These are phyloP conservation scores for Calephelis virginiensis DNA, from an alignment of 1,140 invertebrate genomes.

Conservation along the genomic window DNA sequence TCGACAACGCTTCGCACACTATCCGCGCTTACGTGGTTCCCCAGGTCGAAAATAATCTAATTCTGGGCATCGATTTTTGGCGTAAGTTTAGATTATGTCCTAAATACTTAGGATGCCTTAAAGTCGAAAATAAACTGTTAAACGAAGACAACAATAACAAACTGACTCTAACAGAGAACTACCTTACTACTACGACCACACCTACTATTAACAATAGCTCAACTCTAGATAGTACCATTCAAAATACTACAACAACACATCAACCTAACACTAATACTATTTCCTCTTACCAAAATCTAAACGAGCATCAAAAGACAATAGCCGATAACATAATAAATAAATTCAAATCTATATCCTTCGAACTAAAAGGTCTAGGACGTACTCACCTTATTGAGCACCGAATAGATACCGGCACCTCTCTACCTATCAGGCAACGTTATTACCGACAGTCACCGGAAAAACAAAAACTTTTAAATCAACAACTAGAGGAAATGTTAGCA, in stretches of 20 bases:
- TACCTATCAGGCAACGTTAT: slow-evolving; percentile 34
- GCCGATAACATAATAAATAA: too few relatives aligned
- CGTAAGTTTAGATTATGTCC: slow-evolving; percentile 22
- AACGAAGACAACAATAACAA: slow-evolving; percentile 20
- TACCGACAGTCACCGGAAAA: slow-evolving; percentile 34
- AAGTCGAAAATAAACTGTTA: slow-evolving; percentile 8
- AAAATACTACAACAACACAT: too few relatives aligned
- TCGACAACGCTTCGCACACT: slow-evolving; percentile 20
- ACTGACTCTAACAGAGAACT: too few relatives aligned
- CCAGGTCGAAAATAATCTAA: background rate
- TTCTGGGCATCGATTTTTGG: slow-evolving; percentile 25
- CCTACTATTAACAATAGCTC: too few relatives aligned
- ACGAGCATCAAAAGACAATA: too few relatives aligned
- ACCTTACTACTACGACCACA: too few relatives aligned
- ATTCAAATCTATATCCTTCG: background rate
- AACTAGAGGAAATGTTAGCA: slow-evolving; percentile 32
- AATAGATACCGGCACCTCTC: slow-evolving; percentile 28
- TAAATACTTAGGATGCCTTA: background rate
- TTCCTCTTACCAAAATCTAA: too few relatives aligned
- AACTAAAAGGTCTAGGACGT: slow-evolving; percentile 31
- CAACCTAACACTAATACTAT: too few relatives aligned
- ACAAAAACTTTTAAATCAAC: slow-evolving; percentile 26
- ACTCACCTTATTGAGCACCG: slow-evolving; percentile 31
- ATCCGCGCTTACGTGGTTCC: slow-evolving; percentile 28
- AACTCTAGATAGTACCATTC: too few relatives aligned